Conservation (phyloP, 1,140 invertebrate species). For the Stegodyphus mimosarum region DNA sequence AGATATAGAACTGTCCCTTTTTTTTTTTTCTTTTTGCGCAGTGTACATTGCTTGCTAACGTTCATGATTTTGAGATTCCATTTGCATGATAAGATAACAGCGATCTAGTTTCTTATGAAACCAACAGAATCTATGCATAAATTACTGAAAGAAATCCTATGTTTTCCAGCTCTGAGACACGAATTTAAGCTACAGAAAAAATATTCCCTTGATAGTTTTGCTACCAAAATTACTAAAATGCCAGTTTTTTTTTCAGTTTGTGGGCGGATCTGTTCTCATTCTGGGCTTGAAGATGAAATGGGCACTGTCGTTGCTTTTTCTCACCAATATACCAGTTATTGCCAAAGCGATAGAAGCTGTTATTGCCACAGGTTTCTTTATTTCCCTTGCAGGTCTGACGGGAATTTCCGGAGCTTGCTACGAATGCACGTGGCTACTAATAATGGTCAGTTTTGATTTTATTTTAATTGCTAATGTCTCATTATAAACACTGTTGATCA, state of each 20-base stretch:
- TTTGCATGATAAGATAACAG: no score
- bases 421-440: background rate
- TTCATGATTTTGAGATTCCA: no score
- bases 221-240: no score
- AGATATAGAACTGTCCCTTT: no score
- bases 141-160: no score
- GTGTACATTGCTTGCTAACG: no score
- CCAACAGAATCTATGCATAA: no score
- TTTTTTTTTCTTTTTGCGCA: no score
- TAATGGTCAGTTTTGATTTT: conserved; percentile 9
- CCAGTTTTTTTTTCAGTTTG: conserved; percentile 16
- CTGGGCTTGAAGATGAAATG: conserved; percentile 38
- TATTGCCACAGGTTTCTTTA: conserved; percentile 28
- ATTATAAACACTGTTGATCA: background rate
- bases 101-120: background rate
- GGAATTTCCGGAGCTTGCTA: conserved; percentile 14
- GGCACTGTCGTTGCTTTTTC: background rate
- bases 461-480: background rate
- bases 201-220: no score
- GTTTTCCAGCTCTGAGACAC: no score
- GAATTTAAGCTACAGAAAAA: no score
- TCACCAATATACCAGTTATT: conserved; percentile 4
- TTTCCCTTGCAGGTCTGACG: background rate
- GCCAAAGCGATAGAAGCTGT: conserved; percentile 16
- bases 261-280: conserved; percentile 5